Conservation (phyloP, 2,797 vertebrate genomes). For the Decapterus maruadsi region DNA sequence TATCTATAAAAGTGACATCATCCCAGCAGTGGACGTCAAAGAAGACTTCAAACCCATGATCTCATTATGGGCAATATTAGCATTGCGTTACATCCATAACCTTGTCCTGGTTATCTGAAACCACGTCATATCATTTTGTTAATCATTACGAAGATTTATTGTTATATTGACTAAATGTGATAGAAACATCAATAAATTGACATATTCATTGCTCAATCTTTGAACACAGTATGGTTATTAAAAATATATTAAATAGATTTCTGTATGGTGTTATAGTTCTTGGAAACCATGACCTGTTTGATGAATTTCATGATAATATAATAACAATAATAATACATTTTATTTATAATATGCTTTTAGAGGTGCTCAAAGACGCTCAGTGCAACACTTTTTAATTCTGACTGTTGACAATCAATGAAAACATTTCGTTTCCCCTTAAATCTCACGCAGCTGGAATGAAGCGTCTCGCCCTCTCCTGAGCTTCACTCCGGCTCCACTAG, state of each 20-base stretch:
- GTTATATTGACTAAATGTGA: background rate
- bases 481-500: slow-evolving; percentile 43
- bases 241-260: background rate
- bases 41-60: background rate
- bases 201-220: background rate
- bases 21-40: background rate
- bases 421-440: slow-evolving; percentile 35
- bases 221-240: background rate
- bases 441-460: slow-evolving; percentile 47
- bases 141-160: background rate
- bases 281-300: background rate
- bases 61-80: background rate
- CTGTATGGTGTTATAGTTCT: background rate
- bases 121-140: background rate
- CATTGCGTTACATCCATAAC: background rate
- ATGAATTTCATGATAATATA: background rate
- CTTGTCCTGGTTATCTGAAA: background rate
- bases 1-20: no score
- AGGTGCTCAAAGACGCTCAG: background rate
- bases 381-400: slow-evolving; percentile 1
- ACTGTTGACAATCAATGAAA: slow-evolving; percentile 24
- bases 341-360: no score
- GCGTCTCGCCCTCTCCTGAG: slow-evolving; percentile 18
- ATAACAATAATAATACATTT: no score
- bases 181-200: background rate